Evolutionary conservation across 2,888 invertebrate genomes (phyloP), one percentile per base, ranked within the genome.

Genomic region (Lithophane ornitopus): DNA sequence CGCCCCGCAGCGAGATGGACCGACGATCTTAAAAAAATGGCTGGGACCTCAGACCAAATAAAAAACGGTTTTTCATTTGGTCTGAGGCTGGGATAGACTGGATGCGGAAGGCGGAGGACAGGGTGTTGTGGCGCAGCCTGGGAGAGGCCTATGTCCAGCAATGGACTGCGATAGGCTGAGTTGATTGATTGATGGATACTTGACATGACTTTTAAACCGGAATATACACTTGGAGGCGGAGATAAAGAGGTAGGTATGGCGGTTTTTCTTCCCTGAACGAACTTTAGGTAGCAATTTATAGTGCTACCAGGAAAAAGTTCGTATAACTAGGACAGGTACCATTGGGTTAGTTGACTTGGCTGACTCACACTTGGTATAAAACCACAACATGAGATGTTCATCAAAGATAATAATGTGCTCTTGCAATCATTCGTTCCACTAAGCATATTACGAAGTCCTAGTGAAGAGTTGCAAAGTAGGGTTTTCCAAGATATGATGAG

Each of bases 131-230:
- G 4, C n/a, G 0, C 11, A n/a, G n/a, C 54, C 12, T 54, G 0
- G 54, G n/a, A n/a, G n/a, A 54, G n/a, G 4, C 4, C 4, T 52
- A 52, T 19, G 49, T 52, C 22, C n/a, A 3, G 3, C 52, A n/a
- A 12, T 22, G 22, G 11, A 22, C 52, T 22, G 7, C 7, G 52
- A 22, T 52, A n/a, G 52, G 22, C 9, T 52, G 11, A 3, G 9
- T n/a, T 54, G 52, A 11, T 52, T 52, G 52, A 52, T 52, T 52
- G 52, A 52, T 52, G n/a, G 11, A 28, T 54, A 28, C 8, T 28
- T 28, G 69, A 28, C 8, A 44, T 28, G 69, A 28, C 11, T 68
- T 54, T 71, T 44, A 28, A 69, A 72, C 56, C 44, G 44, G 44
- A 46, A 72, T 34, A 14, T 19, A n/a, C 41, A 19, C 22, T 22